Evolutionary conservation across 2,888 invertebrate genomes (phyloP).

Genomic region (Sinotaia quadrata): DNA sequence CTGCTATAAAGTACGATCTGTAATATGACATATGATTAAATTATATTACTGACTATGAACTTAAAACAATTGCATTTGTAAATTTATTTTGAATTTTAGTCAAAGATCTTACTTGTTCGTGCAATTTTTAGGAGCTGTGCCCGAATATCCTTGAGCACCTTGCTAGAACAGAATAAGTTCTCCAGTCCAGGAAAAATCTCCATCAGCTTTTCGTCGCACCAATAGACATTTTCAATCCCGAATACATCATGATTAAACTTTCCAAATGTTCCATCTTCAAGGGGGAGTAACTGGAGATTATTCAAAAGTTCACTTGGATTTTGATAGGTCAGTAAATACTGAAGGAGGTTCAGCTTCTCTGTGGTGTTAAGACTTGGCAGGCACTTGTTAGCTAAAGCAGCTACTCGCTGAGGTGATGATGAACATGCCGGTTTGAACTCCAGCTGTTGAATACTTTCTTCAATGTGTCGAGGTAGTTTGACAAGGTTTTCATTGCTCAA

Average conservation of each 20-base stretch:
- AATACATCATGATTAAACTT: not conserved
- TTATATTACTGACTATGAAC: no score
- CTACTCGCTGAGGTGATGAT: not conserved
- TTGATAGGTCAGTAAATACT: conserved; percentile 3
- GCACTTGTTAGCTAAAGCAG: not conserved
- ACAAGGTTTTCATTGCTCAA: conserved; percentile 4
- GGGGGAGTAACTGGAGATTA: conserved; percentile 4
- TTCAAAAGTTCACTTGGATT: not conserved
- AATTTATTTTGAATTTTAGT: no score
- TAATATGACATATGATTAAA: no score
- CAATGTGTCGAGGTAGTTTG: not conserved
- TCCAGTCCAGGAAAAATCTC: conserved; percentile 9
- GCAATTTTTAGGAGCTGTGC: not conserved
- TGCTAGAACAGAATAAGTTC: not conserved
- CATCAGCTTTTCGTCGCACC: not conserved
- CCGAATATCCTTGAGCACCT: not conserved
- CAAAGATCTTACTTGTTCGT: conserved; percentile 10
- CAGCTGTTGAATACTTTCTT: not conserved
- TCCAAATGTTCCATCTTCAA: conserved; percentile 6
- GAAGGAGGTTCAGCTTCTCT: conserved; percentile 16
- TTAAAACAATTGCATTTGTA: no score
- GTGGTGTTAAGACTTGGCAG: not conserved
- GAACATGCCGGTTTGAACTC: not conserved
- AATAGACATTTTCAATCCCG: not conserved
- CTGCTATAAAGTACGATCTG: no score